Percentiles rank a stretch among this genome's conserved stretches.
phyloP scores from a whole-genome alignment of 2,888 invertebrate species.

The Troilus luridus region DNA sequence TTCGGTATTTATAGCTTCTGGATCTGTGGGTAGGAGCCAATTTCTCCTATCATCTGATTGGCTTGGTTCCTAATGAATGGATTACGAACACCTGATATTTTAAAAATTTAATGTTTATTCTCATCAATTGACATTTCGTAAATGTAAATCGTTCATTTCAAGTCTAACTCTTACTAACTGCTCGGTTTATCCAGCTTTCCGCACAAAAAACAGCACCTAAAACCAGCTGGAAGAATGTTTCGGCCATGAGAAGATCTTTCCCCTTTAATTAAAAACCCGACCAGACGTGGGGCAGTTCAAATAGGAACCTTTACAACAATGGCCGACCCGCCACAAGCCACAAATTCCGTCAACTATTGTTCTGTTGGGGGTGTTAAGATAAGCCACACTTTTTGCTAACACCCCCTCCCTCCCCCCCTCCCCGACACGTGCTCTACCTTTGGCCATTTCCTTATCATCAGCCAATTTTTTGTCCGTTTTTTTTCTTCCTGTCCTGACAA shows the following conservation, averaged over 20 bases:
- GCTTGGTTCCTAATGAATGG: too few species aligned
- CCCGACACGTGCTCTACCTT: background rate
- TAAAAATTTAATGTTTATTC: too few species aligned
- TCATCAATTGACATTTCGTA: too few species aligned
- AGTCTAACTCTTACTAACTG: background rate
- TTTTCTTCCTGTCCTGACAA: background rate
- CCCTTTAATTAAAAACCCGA: conserved; percentile 43
- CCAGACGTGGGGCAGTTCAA: conserved; percentile 30
- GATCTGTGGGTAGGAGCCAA: too few species aligned
- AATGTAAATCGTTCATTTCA: too few species aligned
- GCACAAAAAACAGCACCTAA: background rate
- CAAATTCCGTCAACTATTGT: conserved; percentile 57
- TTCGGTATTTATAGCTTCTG: too few species aligned
- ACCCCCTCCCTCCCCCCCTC: background rate
- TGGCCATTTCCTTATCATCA: conserved; percentile 39
- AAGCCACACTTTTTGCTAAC: conserved; percentile 46
- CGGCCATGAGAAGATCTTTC: background rate
- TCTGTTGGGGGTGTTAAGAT: conserved; percentile 6
- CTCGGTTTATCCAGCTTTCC: background rate
- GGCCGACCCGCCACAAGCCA: background rate
- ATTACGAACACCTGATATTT: too few species aligned
- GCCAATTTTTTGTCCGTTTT: background rate
- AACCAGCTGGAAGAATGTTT: conserved; percentile 3
- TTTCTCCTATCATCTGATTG: too few species aligned
- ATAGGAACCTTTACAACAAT: background rate